A percentile compares a stretch with the other conserved stretches of the same genome.
Conservation (phyloP, 2,888 invertebrate species). For the Ophioninae sp. region DNA sequence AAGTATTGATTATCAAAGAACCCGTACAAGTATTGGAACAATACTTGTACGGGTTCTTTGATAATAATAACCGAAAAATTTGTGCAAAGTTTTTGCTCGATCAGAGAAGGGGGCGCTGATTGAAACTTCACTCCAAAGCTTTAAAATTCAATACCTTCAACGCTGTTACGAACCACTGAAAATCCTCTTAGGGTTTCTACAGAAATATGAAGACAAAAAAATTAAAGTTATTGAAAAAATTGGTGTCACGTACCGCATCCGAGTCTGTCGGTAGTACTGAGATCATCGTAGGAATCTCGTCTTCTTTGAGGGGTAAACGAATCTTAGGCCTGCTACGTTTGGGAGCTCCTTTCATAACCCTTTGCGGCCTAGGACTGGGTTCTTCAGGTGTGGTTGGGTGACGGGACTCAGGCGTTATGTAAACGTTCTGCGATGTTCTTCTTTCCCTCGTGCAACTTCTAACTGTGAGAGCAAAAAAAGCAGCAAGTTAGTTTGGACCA, state of each 20-base stretch:
- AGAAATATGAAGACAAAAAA: too few relatives aligned
- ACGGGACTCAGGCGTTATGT: slow-evolving; percentile 44
- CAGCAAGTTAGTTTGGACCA: not conserved
- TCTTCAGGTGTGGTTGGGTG: slow-evolving; percentile 65
- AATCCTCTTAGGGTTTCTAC: too few relatives aligned
- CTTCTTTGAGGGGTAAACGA: slow-evolving; percentile 72
- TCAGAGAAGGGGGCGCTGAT: too few relatives aligned
- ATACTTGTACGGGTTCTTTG: too few relatives aligned
- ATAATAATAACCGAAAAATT: too few relatives aligned
- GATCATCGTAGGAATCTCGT: slow-evolving; percentile 78
- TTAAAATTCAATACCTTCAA: too few relatives aligned
- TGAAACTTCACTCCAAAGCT: too few relatives aligned
- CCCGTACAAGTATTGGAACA: too few relatives aligned
- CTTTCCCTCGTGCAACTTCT: slow-evolving; percentile 34
- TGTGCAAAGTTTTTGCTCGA: too few relatives aligned
- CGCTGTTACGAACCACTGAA: too few relatives aligned
- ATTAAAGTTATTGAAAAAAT: not conserved
- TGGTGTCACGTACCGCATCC: slow-evolving; percentile 68
- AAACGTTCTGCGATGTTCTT: not conserved
- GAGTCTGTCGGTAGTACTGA: slow-evolving; percentile 74
- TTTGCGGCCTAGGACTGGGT: slow-evolving; percentile 63
- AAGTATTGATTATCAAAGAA: too few relatives aligned
- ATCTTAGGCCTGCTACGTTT: slow-evolving; percentile 63
- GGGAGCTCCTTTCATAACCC: slow-evolving; percentile 54
- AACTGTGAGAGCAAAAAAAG: slow-evolving; percentile 7